These are phyloP conservation scores for Thymallus thymallus DNA, from an alignment of 2,113 vertebrate genomes.

Conservation along the genomic window DNA sequence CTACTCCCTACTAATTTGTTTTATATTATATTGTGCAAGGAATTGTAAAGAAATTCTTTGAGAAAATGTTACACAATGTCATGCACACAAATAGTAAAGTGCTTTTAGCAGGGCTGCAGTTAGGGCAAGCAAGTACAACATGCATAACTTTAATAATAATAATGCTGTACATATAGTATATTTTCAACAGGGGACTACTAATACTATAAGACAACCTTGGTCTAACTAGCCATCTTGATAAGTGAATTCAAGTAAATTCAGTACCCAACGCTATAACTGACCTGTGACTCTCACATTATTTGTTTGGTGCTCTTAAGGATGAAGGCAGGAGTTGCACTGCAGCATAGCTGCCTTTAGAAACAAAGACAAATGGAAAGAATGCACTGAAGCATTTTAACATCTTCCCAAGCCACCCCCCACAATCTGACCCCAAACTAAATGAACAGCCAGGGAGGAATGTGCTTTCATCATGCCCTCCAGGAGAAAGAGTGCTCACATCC, in stretches of 20 bases:
- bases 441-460: not conserved
- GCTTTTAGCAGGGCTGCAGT: not conserved
- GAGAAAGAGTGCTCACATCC: slow-evolving; percentile 32
- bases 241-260: slow-evolving; percentile 9
- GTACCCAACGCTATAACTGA: slow-evolving; percentile 24
- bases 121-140: not conserved
- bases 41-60: not conserved
- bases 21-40: not conserved
- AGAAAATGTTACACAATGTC: not conserved
- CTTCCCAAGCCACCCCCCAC: slow-evolving; percentile 44
- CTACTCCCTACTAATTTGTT: not conserved
- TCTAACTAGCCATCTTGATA: not conserved
- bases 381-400: slow-evolving; percentile 21
- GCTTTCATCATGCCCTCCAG: slow-evolving; percentile 38
- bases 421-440: not conserved
- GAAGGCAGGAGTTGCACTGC: not conserved
- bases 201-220: not conserved
- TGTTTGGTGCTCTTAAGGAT: slow-evolving; percentile 24
- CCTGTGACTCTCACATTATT: slow-evolving; percentile 16
- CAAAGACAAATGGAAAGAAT: slow-evolving; percentile 31
- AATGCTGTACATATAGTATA: too few species aligned
- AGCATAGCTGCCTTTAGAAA: slow-evolving; percentile 33
- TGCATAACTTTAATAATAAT: too few species aligned
- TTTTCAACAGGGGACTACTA: too few species aligned
- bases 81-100: not conserved